These are phyloP conservation scores for Luidia sarsii DNA, from an alignment of 53 echinoderm and acorn worm species.

Conservation along the genomic window DNA sequence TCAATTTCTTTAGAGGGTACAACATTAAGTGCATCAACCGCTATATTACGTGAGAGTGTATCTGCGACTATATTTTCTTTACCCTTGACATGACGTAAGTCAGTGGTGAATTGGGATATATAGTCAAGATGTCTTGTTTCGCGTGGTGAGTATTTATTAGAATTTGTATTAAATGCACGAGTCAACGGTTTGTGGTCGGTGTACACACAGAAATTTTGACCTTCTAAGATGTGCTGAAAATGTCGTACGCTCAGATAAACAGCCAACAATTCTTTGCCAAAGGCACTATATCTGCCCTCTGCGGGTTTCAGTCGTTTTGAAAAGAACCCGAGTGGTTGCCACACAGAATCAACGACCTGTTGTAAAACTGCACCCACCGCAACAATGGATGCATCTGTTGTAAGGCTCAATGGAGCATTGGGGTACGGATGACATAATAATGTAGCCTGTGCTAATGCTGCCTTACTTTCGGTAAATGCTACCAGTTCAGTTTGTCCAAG, in stretches of 20 bases:
- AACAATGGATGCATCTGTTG: slow-evolving; percentile 55
- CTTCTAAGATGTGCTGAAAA: slow-evolving; percentile 14
- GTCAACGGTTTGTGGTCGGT: slow-evolving; percentile 22
- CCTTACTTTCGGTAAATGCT: slow-evolving; percentile 5
- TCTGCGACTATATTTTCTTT: slow-evolving; percentile 22
- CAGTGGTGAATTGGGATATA: slow-evolving; percentile 34
- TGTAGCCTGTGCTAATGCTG: slow-evolving; percentile 1
- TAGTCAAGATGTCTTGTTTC: slow-evolving; percentile 15
- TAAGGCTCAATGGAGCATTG: slow-evolving; percentile 6
- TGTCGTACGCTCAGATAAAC: slow-evolving; percentile 7
- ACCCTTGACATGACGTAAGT: slow-evolving; percentile 18
- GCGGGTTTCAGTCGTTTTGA: not conserved
- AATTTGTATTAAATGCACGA: not conserved
- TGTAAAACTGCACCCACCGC: slow-evolving; percentile 13
- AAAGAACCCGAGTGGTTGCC: slow-evolving; percentile 16
- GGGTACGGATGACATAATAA: not conserved
- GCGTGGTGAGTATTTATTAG: slow-evolving; percentile 1
- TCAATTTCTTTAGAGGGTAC: not conserved
- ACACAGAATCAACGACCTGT: no score
- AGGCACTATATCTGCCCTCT: slow-evolving; percentile 19
- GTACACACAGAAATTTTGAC: not conserved
- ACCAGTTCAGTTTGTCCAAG: not conserved
- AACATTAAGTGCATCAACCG: not conserved
- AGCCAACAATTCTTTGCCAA: slow-evolving; percentile 11
- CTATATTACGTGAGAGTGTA: slow-evolving; percentile 6